phyloP scores from a whole-genome alignment of 2,113 vertebrate genomes.

The Oceanodroma tethys region DNA sequence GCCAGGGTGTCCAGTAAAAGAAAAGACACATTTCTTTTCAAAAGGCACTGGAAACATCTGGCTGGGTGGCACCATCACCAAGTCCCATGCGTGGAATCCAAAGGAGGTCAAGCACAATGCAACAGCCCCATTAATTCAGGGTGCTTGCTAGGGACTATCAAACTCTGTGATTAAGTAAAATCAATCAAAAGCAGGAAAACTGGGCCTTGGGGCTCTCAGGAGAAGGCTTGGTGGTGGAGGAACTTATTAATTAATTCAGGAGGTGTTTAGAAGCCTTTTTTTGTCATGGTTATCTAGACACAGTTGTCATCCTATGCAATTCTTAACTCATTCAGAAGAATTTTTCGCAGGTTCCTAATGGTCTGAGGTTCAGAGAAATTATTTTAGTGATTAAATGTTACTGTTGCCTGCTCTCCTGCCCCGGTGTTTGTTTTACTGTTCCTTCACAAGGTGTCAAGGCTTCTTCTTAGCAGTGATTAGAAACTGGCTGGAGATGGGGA shows the following conservation, averaged over 20 bases:
- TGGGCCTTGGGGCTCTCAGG: background rate
- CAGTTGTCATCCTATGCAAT: background rate
- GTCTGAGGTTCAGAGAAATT: background rate
- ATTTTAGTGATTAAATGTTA: background rate
- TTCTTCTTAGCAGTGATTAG: background rate
- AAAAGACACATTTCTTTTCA: background rate
- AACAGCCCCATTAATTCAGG: background rate
- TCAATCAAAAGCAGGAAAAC: background rate
- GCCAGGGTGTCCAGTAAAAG: background rate
- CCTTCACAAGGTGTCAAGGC: background rate
- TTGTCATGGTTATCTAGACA: background rate
- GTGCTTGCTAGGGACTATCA: background rate
- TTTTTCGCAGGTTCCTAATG: background rate
- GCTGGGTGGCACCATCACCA: background rate
- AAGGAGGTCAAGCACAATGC: background rate
- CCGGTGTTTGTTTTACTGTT: background rate
- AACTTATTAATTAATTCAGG: background rate
- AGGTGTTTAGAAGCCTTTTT: background rate
- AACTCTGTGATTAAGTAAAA: background rate
- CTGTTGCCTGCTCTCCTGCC: background rate
- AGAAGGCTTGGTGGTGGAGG: background rate
- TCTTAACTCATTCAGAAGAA: background rate
- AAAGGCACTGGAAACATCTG: background rate
- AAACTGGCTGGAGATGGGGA: background rate
- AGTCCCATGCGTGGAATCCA: background rate